A percentile compares a stretch with the other conserved stretches of the same genome.
Conservation (phyloP, 1,140 invertebrate species). For the Conopomorpha cramerella region DNA sequence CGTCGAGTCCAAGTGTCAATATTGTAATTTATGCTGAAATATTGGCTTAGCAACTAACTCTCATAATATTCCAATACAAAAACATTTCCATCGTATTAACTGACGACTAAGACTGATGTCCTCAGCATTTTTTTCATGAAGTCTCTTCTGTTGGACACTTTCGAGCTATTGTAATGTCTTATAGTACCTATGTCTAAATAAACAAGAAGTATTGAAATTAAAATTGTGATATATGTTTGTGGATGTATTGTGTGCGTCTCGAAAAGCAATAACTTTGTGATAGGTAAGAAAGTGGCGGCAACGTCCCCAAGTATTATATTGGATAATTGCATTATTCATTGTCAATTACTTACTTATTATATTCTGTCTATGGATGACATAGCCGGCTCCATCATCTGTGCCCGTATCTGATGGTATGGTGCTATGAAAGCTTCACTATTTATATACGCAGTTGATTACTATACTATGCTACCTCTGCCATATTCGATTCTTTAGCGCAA, state of each 20-base stretch:
- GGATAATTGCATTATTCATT: no score
- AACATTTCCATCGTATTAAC: slow-evolving; percentile 24
- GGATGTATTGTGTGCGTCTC: slow-evolving; percentile 40
- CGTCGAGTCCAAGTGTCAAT: slow-evolving; percentile 20
- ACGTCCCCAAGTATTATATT: no score
- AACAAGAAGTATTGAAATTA: slow-evolving; percentile 25
- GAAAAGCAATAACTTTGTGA: slow-evolving; percentile 58
- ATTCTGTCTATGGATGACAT: no score
- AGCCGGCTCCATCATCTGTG: no score
- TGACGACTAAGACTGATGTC: slow-evolving; percentile 25
- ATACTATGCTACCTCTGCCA: no score
- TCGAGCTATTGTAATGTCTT: background rate
- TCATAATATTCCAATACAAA: slow-evolving; percentile 15
- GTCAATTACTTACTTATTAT: no score
- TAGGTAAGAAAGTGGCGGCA: no score
- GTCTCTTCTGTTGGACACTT: background rate
- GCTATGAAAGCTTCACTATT: no score
- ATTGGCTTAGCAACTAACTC: slow-evolving; percentile 28
- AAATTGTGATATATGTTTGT: slow-evolving; percentile 49
- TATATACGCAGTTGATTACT: no score
- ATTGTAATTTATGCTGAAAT: slow-evolving; percentile 58
- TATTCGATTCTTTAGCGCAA: no score
- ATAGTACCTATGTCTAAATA: slow-evolving; percentile 13
- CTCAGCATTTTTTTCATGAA: slow-evolving; percentile 18
- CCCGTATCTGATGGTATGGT: no score